These are phyloP conservation scores for Acrocephalus scirpaceus DNA, from an alignment of 2,797 vertebrate species.

Conservation along the genomic window DNA sequence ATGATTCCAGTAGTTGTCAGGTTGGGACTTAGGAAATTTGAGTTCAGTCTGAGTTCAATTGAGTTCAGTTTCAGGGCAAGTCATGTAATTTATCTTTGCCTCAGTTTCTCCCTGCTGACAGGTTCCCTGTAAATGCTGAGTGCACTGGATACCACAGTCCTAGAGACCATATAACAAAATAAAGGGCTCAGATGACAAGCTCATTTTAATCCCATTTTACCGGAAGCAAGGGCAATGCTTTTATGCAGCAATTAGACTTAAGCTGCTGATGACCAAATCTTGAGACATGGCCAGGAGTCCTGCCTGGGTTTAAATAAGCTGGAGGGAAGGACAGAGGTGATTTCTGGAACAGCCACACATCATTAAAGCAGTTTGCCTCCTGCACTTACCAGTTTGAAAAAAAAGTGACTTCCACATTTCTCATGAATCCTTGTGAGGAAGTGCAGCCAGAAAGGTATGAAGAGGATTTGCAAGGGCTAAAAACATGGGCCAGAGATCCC, in stretches of 20 bases:
- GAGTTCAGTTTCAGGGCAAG: slow-evolving; percentile 45
- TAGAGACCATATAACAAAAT: not conserved
- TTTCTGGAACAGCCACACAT: not conserved
- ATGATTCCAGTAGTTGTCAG: not conserved
- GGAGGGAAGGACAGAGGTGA: not conserved
- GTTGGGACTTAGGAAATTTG: not conserved
- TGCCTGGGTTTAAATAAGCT: not conserved
- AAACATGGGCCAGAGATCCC: not conserved
- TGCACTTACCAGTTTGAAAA: not conserved
- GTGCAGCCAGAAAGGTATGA: not conserved
- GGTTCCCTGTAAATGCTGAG: not conserved
- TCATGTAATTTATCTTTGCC: slow-evolving; percentile 43
- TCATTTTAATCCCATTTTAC: not conserved
- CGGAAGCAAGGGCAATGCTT: not conserved
- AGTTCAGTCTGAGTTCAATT: slow-evolving; percentile 36
- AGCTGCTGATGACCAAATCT: not conserved
- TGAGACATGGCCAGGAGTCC: not conserved
- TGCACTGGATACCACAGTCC: not conserved
- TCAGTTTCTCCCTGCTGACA: slow-evolving; percentile 46
- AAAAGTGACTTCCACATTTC: not conserved
- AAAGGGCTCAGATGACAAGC: slow-evolving; percentile 11
- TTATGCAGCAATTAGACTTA: not conserved
- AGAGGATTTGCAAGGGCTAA: not conserved
- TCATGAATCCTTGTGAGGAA: not conserved
- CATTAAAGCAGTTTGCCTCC: not conserved